Evolutionary conservation across 2,888 invertebrate species (phyloP), one percentile per base, ranked within the genome.

Genomic region (Epinotia nisella): DNA sequence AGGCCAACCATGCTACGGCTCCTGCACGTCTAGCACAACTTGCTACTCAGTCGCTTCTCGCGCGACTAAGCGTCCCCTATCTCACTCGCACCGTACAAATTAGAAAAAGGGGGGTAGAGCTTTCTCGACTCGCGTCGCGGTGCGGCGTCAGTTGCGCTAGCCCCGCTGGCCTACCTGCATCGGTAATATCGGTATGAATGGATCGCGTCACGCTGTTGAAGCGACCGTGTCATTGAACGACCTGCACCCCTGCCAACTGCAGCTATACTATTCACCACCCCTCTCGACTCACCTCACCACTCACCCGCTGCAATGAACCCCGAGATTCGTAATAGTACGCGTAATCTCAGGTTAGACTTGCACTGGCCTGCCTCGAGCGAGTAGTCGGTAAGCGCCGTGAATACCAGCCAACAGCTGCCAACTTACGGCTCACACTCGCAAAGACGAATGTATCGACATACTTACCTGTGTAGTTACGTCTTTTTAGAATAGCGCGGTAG

Each of bases 101-200:
- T n/a, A n/a, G n/a, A n/a, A n/a, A n/a, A n/a, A n/a, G n/a, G n/a
- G n/a, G n/a, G n/a, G n/a, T n/a, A n/a, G n/a, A n/a, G n/a, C n/a
- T n/a, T n/a, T n/a, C n/a, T n/a, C n/a, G n/a, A n/a, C n/a, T n/a
- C n/a, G n/a, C n/a, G n/a, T n/a, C n/a, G n/a, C n/a, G n/a, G n/a
- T n/a, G n/a, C n/a, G n/a, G n/a, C n/a, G n/a, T n/a, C n/a, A n/a
- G n/a, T n/a, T n/a, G n/a, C n/a, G n/a, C n/a, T n/a, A n/a, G n/a
- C n/a, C n/a, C n/a, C n/a, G n/a, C n/a, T n/a, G n/a, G n/a, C 51
- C 60, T 73, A 19, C 35, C 55, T 67, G 56, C 17, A 59, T 70
- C 83, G 87, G 83, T 87, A 89, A 45, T 13, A 59, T 70, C 83
- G 87, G 83, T 87, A 89, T 90, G 90, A 90, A 90, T 90, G 90